Base-by-base conservation (phyloP, 2,888 invertebrate genomes). In the Flexamia atlantica region DNA sequence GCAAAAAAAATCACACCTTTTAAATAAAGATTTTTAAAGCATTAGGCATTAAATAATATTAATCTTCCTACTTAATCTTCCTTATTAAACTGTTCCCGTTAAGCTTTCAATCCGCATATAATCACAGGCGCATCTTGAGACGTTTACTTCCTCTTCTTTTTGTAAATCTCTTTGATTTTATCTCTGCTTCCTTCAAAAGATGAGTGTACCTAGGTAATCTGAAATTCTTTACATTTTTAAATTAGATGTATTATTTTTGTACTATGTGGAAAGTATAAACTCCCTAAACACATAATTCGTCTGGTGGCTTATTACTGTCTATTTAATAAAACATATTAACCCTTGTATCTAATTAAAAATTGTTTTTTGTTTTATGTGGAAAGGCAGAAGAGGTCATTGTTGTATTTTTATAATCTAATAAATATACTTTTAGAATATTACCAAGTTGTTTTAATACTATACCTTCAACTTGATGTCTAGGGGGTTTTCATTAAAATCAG, bases 341-440 rank as follows among this genome's bases (percentile, higher is more conserved):
- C 14, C 3, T 64, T 64, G 4, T 5, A 64, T 64, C 9, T 64
- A 64, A 64, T 28, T 20, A 7, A 23, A 23, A 23, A 2, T 20
- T 57, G 30, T 68, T 68, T 40, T 14, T 76, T 79, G 12, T 79
- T 57, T 79, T 20, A 32, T 53, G 36, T 53, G 79, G 79, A 57
- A 32, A 50, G 57, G 79, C 50, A 32, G 30, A 53, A 57, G 57
- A 79, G 36, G 14, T 79, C 25, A 20, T 79, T 79, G 79, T 79
- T 50, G 79, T 79, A 79, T 79, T 79, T 79, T 79, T 79, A 79
- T 79, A 79, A 79, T 79, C 79, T 36, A 79, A 79, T 10, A 79
- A 79, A 79, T 79, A 57, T 79, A 79, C 30, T 57, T 79, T 79
- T 76, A 76, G 76, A 76, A 76, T 30, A 76, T 42, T 72, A 53